phyloP scores from a whole-genome alignment of 2,113 vertebrate species.

The Lasiurus cinereus region DNA sequence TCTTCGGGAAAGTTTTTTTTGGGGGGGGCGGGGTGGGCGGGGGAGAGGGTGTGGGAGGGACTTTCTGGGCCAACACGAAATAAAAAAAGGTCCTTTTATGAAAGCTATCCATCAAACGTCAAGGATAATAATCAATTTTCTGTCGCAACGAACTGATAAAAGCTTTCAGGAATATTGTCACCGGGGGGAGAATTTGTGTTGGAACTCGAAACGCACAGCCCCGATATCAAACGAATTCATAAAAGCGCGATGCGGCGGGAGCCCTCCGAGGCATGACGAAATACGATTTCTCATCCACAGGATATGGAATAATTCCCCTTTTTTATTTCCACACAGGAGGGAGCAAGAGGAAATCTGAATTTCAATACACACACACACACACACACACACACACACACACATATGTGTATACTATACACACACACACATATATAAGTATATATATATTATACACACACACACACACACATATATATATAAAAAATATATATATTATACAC shows the following conservation, averaged over 20 bases:
- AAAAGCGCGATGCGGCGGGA: conserved; percentile 89
- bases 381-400: too few species aligned
- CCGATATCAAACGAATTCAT: conserved; percentile 93
- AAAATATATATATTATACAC: too few species aligned
- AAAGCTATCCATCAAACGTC: conserved; percentile 98
- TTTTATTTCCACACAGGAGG: conserved; percentile 84
- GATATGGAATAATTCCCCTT: conserved; percentile 89
- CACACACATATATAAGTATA: background rate
- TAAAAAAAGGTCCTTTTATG: conserved; percentile 89
- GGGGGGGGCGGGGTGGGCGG: too few species aligned
- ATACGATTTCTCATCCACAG: conserved; percentile 91
- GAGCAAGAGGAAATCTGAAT: conserved; percentile 86
- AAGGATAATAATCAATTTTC: conserved; percentile 98
- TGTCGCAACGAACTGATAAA: conserved; percentile 96
- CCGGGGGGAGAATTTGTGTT: conserved; percentile 93
- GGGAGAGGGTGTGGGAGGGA: background rate
- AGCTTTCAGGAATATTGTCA: conserved; percentile 93
- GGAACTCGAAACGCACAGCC: conserved; percentile 89
- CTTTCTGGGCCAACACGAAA: conserved; percentile 79
- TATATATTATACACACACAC: too few species aligned
- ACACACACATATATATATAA: background rate
- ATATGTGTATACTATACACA: background rate
- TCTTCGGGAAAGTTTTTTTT: conserved; percentile 77
- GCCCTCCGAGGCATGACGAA: conserved; percentile 94
- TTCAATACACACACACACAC: conserved; percentile 70